Evolutionary conservation across 2,113 vertebrate genomes (phyloP).

Genomic region (Oenanthe oenanthe): DNA sequence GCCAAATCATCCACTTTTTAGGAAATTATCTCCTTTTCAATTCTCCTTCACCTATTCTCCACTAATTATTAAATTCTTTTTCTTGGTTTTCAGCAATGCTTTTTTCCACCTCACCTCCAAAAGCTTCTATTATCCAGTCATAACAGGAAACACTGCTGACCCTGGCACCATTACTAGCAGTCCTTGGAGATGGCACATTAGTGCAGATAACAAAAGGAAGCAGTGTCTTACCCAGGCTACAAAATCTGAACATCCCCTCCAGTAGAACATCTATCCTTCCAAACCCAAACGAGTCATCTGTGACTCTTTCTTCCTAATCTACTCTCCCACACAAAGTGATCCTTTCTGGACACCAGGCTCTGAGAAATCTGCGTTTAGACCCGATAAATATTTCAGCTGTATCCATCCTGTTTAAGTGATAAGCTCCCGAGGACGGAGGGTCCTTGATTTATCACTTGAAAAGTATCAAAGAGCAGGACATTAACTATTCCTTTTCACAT

Average conservation of each 20-base stretch:
- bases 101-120: not conserved
- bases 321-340: not conserved
- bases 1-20: not conserved
- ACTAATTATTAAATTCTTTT: not conserved
- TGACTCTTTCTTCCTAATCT: not conserved
- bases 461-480: not conserved
- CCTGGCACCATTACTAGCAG: not conserved
- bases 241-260: not conserved
- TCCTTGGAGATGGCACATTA: not conserved
- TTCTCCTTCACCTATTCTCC: not conserved
- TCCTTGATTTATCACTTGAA: slow-evolving; percentile 1
- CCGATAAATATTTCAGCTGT: slow-evolving; percentile 3
- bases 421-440: not conserved
- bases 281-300: not conserved
- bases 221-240: not conserved
- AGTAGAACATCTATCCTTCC: not conserved
- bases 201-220: not conserved
- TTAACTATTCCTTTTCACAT: slow-evolving; percentile 6
- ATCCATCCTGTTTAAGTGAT: not conserved
- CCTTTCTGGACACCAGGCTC: not conserved
- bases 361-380: not conserved
- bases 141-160: not conserved
- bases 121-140: not conserved
- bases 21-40: not conserved
- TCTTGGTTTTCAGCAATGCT: not conserved